These are phyloP conservation scores for Heptranchias perlo DNA, from an alignment of 2,113 vertebrate species.

Conservation along the genomic window DNA sequence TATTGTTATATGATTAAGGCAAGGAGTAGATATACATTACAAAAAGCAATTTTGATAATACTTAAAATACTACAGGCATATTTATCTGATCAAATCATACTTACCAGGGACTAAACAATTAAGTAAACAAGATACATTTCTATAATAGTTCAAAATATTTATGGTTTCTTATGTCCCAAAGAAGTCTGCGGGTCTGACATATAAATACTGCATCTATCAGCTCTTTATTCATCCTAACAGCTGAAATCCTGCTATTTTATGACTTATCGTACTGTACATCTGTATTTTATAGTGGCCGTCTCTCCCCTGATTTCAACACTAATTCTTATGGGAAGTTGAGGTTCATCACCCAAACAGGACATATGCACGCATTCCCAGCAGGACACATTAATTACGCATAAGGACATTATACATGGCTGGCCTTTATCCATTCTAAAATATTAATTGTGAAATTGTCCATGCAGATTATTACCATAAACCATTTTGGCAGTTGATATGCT, in stretches of 20 bases:
- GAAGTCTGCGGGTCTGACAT: not conserved
- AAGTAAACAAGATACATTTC: not conserved
- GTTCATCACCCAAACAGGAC: not conserved
- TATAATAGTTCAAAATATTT: not conserved
- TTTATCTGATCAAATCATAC: not conserved
- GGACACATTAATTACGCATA: slow-evolving; percentile 9
- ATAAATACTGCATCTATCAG: not conserved
- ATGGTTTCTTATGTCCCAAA: not conserved
- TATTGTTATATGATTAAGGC: not conserved
- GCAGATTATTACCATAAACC: not conserved
- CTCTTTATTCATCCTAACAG: not conserved
- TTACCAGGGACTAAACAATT: not conserved
- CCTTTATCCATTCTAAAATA: slow-evolving; percentile 28
- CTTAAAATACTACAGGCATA: not conserved
- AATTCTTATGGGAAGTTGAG: not conserved
- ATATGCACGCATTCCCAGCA: not conserved
- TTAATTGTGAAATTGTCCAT: not conserved
- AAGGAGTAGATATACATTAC: not conserved
- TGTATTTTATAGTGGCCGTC: not conserved
- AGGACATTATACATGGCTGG: not conserved
- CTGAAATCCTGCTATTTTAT: not conserved
- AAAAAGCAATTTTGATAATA: not conserved
- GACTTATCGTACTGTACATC: not conserved
- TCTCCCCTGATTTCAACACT: not conserved
- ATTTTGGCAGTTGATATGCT: slow-evolving; percentile 1